Evolutionary conservation across 2,888 invertebrate species (phyloP).

Genomic region (Protonemura montana): DNA sequence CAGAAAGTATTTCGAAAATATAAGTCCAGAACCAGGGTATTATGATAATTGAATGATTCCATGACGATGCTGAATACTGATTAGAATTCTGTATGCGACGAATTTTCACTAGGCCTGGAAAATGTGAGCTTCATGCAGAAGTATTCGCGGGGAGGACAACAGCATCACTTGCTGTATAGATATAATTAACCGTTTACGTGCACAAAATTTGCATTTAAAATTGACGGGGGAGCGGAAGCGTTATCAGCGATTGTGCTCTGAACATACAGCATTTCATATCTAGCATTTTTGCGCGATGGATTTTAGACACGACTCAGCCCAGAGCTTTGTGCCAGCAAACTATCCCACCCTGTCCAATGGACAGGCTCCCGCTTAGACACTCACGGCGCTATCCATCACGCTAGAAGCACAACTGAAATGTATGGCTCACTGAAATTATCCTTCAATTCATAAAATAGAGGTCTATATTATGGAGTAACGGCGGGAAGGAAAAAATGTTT

Average conservation of each 20-base stretch:
- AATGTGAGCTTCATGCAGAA: neutral
- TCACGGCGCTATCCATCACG: neutral
- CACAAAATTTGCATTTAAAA: conserved; percentile 7
- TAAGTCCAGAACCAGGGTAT: neutral
- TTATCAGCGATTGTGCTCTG: neutral
- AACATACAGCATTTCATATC: neutral
- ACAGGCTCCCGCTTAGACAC: neutral
- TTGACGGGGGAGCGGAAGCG: conserved; percentile 7
- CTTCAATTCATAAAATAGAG: conserved; percentile 26
- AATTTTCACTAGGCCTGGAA: neutral
- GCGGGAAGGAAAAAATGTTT: neutral
- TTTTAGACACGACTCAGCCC: neutral
- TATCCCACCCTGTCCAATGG: neutral
- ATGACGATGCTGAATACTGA: neutral
- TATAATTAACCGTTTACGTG: conserved; percentile 12
- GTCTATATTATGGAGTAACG: neutral
- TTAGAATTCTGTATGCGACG: conserved; percentile 3
- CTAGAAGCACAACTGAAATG: neutral
- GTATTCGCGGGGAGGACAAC: neutral
- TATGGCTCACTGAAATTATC: neutral
- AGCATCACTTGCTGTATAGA: conserved; percentile 7
- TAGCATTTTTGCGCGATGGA: neutral
- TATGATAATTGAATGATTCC: neutral
- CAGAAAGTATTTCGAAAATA: neutral
- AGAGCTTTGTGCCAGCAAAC: neutral